phyloP scores from a whole-genome alignment of 2,888 invertebrate species.

The Ophion ellenae region DNA sequence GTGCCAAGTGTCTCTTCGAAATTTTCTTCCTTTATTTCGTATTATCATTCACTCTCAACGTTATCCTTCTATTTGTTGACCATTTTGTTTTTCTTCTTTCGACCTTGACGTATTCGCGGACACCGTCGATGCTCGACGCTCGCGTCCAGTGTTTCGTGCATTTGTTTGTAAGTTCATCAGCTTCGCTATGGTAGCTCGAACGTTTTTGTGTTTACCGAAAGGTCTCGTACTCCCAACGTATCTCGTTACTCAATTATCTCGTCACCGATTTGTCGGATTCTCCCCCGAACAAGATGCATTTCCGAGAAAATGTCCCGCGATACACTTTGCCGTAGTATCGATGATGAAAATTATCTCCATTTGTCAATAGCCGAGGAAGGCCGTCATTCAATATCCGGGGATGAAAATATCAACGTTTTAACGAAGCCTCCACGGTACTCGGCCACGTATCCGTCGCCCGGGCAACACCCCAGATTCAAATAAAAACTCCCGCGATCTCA shows the following conservation, averaged over 20 bases:
- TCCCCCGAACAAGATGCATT: background rate
- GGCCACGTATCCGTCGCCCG: slow-evolving; percentile 73
- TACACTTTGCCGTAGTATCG: background rate
- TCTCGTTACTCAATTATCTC: background rate
- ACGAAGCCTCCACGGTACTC: slow-evolving; percentile 65
- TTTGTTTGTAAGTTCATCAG: too few relatives aligned
- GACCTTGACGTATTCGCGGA: background rate
- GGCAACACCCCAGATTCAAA: slow-evolving; percentile 75
- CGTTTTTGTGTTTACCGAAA: too few relatives aligned
- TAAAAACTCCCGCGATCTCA: slow-evolving; percentile 44
- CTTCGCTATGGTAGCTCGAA: too few relatives aligned
- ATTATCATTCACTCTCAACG: background rate
- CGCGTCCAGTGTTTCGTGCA: too few relatives aligned
- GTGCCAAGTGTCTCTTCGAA: slow-evolving; percentile 44
- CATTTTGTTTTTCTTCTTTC: slow-evolving; percentile 1
- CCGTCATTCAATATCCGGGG: slow-evolving; percentile 7
- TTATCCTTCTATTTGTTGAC: background rate
- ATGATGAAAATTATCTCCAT: too few relatives aligned
- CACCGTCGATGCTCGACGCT: too few relatives aligned
- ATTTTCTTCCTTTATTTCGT: background rate
- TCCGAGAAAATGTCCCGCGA: background rate
- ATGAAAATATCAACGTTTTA: slow-evolving; percentile 10
- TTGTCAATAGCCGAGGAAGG: background rate
- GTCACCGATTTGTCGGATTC: background rate
- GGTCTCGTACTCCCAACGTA: too few relatives aligned